Evolutionary conservation across 2,888 invertebrate species (phyloP), one percentile per base, ranked within the genome.

Genomic region (Caenorhabditis sulstoni): DNA sequence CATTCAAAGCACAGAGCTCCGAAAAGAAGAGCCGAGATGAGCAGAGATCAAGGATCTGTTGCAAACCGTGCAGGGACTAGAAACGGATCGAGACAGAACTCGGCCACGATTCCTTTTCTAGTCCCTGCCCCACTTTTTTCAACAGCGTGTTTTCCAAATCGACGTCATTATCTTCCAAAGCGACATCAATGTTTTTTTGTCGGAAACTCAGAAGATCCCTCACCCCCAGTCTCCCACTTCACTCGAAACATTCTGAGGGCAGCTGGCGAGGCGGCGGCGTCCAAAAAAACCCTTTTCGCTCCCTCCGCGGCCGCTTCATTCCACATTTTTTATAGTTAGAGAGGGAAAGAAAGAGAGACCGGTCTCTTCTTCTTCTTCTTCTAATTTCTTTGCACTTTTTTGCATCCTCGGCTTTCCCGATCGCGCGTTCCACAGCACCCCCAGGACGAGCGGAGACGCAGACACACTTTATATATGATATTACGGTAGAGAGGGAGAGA

Each of bases 301-400:
- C 22, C 57, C 49, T 37, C 7, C 7, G 29, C 29, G 4, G 3
- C 29, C 29, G 29, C 29, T 57, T 67, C 66, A 45, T 16, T 35
- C 18, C 47, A 7, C 61, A 47, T 70, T 71, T 71, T 71, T 71
- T 71, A 71, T 71, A 71, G 71, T 71, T 71, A 55, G 47, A 57
- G 22, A 39, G 47, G 49, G 29, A 47, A 20, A 29, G 52, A 64
- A 57, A 57, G 49, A 41, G 53, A 12, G 67, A 68, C 75, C 70
- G 76, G 70, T 70, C 55, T 55, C 49, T 61, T 58, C 77, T 77
- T 70, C 70, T 77, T 77, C n/a, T n/a, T n/a, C 45, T 67, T 58
- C 77, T 77, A 77, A 77, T 77, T 77, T 65, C 64, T 70, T 77
- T 77, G 77, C 77, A 77, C 77, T 77, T 77, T 76, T 68, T 37